Base-by-base conservation (phyloP, 2,888 invertebrate species). In the Netelia inedita region DNA sequence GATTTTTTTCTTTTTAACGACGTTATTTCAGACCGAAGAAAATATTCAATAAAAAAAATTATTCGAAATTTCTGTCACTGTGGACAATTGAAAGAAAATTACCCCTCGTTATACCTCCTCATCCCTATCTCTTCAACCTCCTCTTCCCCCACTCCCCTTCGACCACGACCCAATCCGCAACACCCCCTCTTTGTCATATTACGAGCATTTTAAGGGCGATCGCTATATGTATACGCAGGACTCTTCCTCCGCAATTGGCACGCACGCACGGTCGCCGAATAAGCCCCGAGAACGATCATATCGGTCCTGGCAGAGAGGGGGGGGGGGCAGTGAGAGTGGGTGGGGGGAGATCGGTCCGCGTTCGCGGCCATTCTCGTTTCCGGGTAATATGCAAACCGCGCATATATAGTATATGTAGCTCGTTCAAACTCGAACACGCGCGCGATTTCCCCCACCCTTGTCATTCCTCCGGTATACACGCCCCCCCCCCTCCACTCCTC, bases 341-440 rank as follows among this genome's bases (percentile, higher is more conserved):
- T 43, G 19, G 61, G 65, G 55, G 65, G 43, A 19, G 61, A 82
- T 75, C 65, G 57, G 11, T 75, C 21, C 46, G 16, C 28, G 43
- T 3, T 55, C 57, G 46, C 65, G 74, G 63, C 71, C 43, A 69
- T 75, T 71, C 55, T 69, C 75, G 69, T 82, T 65, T 71, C 63
- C 75, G 69, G 50, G 5, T 75, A 75, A 81, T 69, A 63, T 55
- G 69, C 53, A 65, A 65, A 53, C 63, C 35, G 16, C 69, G 19
- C 69, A 3, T 35, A 16, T 43, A 68, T 11, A 53, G 61, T 59
- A 50, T 71, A 35, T 11, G 50, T 21, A 46, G 41, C 19, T 19
- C 21, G 11, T 9, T n/a, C n/a, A 65, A 61, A 69, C 11, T 23
- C 53, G 57, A 21, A n/a, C 61, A 50, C 28, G 61, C 23, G 43